These are phyloP conservation scores for Palloptera scutellata DNA, from an alignment of 2,888 invertebrate species.

Conservation along the genomic window DNA sequence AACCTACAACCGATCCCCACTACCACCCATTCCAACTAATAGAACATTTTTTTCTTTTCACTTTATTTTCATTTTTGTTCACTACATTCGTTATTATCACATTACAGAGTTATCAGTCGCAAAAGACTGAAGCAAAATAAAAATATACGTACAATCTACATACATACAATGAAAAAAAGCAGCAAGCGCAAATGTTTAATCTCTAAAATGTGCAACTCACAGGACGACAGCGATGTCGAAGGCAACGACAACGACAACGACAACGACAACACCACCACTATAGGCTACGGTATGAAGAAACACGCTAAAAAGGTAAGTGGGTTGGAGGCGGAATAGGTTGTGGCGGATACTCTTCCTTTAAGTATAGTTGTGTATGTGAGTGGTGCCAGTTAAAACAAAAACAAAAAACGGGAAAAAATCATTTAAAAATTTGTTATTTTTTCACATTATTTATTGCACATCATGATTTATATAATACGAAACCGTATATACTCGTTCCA, in stretches of 20 bases:
- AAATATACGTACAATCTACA: slow-evolving; percentile 11
- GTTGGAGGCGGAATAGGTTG: not conserved
- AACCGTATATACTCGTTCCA: not conserved
- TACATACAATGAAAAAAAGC: slow-evolving; percentile 7
- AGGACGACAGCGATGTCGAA: not conserved
- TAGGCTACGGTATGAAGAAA: no score
- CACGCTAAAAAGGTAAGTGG: not conserved
- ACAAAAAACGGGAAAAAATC: not conserved
- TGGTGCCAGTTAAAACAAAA: not conserved
- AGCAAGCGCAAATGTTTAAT: slow-evolving; percentile 6
- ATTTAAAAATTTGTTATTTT: slow-evolving; percentile 11
- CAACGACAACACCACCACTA: no score
- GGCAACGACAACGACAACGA: not conserved
- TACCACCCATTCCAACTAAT: not conserved
- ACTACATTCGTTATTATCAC: slow-evolving; percentile 31
- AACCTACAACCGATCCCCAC: not conserved
- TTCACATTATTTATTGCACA: slow-evolving; percentile 28
- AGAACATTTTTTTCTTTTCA: slow-evolving; percentile 6
- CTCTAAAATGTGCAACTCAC: not conserved
- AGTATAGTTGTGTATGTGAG: not conserved
- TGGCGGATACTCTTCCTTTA: not conserved
- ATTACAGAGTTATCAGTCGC: slow-evolving; percentile 32
- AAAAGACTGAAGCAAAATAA: slow-evolving; percentile 16
- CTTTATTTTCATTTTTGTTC: not conserved
- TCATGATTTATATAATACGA: slow-evolving; percentile 21